phyloP scores from a whole-genome alignment of 2,888 invertebrate species.

The Amiota communis region DNA sequence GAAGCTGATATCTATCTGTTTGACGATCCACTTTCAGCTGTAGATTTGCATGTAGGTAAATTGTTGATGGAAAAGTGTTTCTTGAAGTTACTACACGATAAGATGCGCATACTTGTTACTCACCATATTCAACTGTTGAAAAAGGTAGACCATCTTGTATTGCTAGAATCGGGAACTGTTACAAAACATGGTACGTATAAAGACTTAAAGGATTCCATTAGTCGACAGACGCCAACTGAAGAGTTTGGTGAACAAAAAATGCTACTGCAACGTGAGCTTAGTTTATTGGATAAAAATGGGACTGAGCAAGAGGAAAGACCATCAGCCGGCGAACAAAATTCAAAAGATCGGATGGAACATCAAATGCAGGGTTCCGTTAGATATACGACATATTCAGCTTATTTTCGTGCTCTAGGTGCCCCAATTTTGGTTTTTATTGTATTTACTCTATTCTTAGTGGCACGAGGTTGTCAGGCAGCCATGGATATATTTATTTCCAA shows the following conservation, averaged over 20 bases:
- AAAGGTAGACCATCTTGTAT: constrained; percentile 74
- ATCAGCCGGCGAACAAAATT: no score
- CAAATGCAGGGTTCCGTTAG: constrained; percentile 78
- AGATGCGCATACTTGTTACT: constrained; percentile 82
- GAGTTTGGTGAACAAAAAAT: constrained; percentile 58
- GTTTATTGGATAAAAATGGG: constrained; percentile 60
- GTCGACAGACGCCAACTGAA: constrained; percentile 69
- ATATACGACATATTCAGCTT: constrained; percentile 76
- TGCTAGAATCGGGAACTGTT: constrained; percentile 74
- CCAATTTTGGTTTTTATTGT: constrained; percentile 51
- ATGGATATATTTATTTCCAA: constrained; percentile 83
- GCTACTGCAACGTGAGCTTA: constrained; percentile 59
- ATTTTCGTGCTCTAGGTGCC: constrained; percentile 76
- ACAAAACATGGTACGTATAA: constrained; percentile 67
- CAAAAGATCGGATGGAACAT: constrained; percentile 72
- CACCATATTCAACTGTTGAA: constrained; percentile 79
- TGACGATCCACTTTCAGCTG: constrained; percentile 85
- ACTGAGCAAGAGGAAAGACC: constrained; percentile 39
- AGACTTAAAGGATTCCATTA: constrained; percentile 74
- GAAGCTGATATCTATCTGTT: constrained; percentile 83
- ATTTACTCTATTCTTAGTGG: constrained; percentile 75
- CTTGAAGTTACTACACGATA: constrained; percentile 76
- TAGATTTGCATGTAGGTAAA: constrained; percentile 83
- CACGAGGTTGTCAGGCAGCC: constrained; percentile 79
- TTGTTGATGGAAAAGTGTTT: constrained; percentile 84